Evolutionary conservation across 2,888 invertebrate species (phyloP).

Genomic region (Eilema sororculum): DNA sequence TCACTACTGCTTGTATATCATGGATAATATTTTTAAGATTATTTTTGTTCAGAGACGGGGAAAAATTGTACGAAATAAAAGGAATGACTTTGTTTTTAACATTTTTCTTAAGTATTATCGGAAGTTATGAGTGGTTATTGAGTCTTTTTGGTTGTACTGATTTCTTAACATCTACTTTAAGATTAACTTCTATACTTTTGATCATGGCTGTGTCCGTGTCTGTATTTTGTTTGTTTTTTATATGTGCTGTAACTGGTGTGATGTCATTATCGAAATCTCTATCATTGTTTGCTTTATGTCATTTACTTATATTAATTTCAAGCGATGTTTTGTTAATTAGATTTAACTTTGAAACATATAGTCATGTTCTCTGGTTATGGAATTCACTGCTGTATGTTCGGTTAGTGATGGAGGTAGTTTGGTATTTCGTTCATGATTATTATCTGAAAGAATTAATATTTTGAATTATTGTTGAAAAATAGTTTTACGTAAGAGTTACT

Average conservation of each 20-base stretch:
- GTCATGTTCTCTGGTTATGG: constrained; percentile 14
- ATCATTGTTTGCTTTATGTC: constrained; percentile 37
- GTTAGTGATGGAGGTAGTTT: constrained; percentile 37
- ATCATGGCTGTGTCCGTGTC: constrained; percentile 45
- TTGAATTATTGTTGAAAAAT: constrained; percentile 3
- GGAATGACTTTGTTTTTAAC: constrained; percentile 37
- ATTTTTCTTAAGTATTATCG: constrained; percentile 32
- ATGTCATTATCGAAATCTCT: constrained; percentile 28
- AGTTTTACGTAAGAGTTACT: neutral
- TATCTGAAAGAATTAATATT: constrained; percentile 11
- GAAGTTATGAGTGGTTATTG: constrained; percentile 36
- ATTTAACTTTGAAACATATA: constrained; percentile 37
- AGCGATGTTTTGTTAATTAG: constrained; percentile 42
- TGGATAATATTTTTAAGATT: constrained; percentile 49
- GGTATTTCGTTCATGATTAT: constrained; percentile 33
- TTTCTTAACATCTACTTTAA: constrained; percentile 25
- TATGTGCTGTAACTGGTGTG: constrained; percentile 30
- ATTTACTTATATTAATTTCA: constrained; percentile 39
- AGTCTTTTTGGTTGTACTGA: neutral
- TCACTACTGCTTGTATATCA: constrained; percentile 37
- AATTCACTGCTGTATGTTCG: constrained; percentile 35
- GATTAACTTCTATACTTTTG: constrained; percentile 43
- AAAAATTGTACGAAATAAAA: constrained; percentile 42
- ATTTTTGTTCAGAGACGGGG: constrained; percentile 44
- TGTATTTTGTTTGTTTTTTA: constrained; percentile 29